Evolutionary conservation across 2,113 vertebrate species (phyloP), one percentile per base, ranked within the genome.

Genomic region (Desmodus rotundus): DNA sequence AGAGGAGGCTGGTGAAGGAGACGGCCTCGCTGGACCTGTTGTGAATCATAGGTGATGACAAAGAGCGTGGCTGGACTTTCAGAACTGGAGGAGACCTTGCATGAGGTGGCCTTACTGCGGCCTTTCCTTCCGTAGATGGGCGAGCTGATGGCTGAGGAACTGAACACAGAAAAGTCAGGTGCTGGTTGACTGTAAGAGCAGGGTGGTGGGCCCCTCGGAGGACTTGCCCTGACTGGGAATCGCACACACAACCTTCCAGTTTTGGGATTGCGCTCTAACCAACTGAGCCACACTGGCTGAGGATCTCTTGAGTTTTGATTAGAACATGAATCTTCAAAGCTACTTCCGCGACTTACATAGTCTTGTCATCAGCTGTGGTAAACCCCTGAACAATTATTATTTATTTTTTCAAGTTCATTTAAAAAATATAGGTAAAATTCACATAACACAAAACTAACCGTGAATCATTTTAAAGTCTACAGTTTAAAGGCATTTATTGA

Each of bases 341-440:
- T 78, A 0, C 33, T 80, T 85, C 33, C 33, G 26, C 52, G 63
- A 38, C 28, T 58, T 19, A 85, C 16, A 8, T 45, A 20, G 8
- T 76, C 4, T 56, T 76, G 6, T 36, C 26, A 47, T 81, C 12
- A 92, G 67, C 50, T 88, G 36, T n/a, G 76, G 45, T 87, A 19
- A 56, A 47, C 19, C 36, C 74, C 14, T 61, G 20, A 70, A 41
- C 19, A 54, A 63, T 50, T 77, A 19, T 52, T 74, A 47, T 73
- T 83, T 20, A 47, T 43, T 74, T 70, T 85, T 76, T 82, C 31
- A 47, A 81, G n/a, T 86, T 86, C 10, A 36, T 65, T 91, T 65
- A 4, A 73, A 72, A 72, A 89, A 67, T 72, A 24, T 15, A 72
- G 9, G 43, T 50, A 20, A 54, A 87, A 72, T 70, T 70, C 6